Percentiles rank a stretch among this genome's conserved stretches.
Conservation (phyloP, 2,113 vertebrate species). For the Asarcornis scutulata region DNA sequence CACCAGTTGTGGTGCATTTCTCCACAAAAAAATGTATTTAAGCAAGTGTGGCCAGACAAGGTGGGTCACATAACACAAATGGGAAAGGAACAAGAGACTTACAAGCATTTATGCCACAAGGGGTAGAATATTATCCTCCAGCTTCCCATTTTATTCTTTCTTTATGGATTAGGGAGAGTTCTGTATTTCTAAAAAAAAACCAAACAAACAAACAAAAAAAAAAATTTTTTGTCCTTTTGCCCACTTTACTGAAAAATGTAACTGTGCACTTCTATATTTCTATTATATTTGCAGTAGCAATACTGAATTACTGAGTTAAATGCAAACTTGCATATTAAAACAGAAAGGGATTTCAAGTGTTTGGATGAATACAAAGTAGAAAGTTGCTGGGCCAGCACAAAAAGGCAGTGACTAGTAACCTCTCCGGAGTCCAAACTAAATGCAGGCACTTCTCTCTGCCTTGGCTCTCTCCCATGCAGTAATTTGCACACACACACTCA, state of each 20-base stretch:
- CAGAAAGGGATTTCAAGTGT: background rate
- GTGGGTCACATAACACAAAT: background rate
- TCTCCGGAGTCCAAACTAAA: background rate
- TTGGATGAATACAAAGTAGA: background rate
- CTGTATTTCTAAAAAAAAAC: background rate
- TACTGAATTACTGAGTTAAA: background rate
- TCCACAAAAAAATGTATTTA: background rate
- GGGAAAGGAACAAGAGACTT: background rate
- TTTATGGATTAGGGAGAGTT: background rate
- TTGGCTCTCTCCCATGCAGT: background rate
- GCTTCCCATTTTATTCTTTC: background rate
- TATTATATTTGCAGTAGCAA: background rate
- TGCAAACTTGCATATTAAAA: background rate
- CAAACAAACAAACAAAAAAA: too few species aligned
- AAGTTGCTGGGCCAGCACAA: background rate
- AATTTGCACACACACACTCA: background rate
- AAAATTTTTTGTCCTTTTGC: background rate
- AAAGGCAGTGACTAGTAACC: background rate
- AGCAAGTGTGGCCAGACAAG: background rate
- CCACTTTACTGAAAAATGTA: background rate
- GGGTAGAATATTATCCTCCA: background rate
- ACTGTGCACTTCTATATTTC: background rate
- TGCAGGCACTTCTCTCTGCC: background rate
- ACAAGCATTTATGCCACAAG: background rate
- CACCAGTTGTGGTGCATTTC: background rate